phyloP scores from a whole-genome alignment of 2,888 invertebrate genomes.

The Ennomos fuscantarius region DNA sequence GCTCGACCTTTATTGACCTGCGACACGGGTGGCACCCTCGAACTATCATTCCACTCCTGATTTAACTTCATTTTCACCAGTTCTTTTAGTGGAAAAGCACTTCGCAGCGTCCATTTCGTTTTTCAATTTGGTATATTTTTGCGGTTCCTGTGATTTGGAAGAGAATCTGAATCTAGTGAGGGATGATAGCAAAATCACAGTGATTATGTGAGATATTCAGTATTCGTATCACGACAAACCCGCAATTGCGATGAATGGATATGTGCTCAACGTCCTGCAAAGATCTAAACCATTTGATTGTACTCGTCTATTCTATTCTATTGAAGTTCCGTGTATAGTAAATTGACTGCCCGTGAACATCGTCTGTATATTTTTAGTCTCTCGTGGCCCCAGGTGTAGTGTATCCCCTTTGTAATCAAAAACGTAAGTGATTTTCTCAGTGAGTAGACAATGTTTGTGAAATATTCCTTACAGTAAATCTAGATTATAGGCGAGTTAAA shows the following conservation, averaged over 20 bases:
- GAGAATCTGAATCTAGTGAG: slow-evolving; percentile 13
- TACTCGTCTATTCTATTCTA: slow-evolving; percentile 9
- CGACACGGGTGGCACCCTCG: slow-evolving; percentile 58
- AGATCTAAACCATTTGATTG: slow-evolving; percentile 40
- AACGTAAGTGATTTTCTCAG: slow-evolving; percentile 30
- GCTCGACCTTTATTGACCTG: slow-evolving; percentile 65
- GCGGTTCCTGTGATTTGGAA: slow-evolving; percentile 5
- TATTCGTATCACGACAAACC: slow-evolving; percentile 31
- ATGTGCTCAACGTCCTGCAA: slow-evolving; percentile 37
- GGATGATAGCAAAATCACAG: slow-evolving; percentile 19
- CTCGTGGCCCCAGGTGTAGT: slow-evolving; percentile 21
- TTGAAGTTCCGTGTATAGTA: slow-evolving; percentile 31
- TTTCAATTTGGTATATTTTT: slow-evolving; percentile 17
- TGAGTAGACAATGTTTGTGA: slow-evolving; percentile 19
- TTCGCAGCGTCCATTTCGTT: slow-evolving; percentile 18
- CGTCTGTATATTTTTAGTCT: slow-evolving; percentile 28
- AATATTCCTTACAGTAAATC: slow-evolving; percentile 16
- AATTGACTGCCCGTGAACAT: slow-evolving; percentile 37
- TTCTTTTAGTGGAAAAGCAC: slow-evolving; percentile 23
- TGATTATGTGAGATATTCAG: slow-evolving; percentile 20
- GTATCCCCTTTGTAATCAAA: slow-evolving; percentile 37
- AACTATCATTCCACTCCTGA: slow-evolving; percentile 51
- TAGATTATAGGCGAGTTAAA: slow-evolving; percentile 3
- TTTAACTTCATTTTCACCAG: slow-evolving; percentile 45
- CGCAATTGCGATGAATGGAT: slow-evolving; percentile 35